A percentile compares a stretch with the other conserved stretches of the same genome.
These are phyloP conservation scores for Geotria australis DNA, from an alignment of 2,797 vertebrate genomes.

Conservation along the genomic window DNA sequence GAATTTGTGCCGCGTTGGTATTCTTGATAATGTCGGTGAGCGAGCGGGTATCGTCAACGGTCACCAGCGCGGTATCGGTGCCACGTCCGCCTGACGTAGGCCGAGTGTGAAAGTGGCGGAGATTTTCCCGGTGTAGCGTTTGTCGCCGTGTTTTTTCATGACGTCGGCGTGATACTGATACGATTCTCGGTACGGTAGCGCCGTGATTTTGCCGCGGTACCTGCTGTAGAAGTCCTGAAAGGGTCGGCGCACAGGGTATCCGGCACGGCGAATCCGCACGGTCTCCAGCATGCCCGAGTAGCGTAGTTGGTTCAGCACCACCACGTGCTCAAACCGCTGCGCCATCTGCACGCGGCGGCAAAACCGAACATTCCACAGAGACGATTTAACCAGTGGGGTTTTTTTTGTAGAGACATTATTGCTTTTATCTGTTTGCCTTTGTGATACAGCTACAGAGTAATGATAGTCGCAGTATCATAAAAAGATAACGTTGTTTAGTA, in stretches of 20 bases:
- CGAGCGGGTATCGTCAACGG: too few relatives aligned
- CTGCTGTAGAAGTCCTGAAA: constrained; percentile 42
- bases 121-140: too few relatives aligned
- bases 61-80: too few relatives aligned
- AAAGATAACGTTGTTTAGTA: background rate
- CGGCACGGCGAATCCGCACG: constrained; percentile 51
- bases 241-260: constrained; percentile 43
- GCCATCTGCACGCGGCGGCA: constrained; percentile 15
- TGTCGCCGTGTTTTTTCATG: too few relatives aligned
- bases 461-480: background rate
- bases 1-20: too few relatives aligned
- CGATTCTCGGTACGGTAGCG: too few relatives aligned
- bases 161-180: too few relatives aligned
- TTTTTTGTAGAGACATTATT: constrained; percentile 9
- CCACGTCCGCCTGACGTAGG: too few relatives aligned
- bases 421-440: constrained; percentile 6
- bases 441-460: background rate
- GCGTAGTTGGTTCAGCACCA: constrained; percentile 49
- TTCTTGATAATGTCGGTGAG: too few relatives aligned
- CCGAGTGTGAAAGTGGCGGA: too few relatives aligned
- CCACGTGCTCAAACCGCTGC: constrained; percentile 30
- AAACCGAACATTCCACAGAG: background rate
- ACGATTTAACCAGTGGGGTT: too few relatives aligned
- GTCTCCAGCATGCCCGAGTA: constrained; percentile 77
- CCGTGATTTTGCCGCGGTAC: constrained; percentile 8